Evolutionary conservation across 2,888 invertebrate species (phyloP), one percentile per base, ranked within the genome.

Genomic region (Drosophila mercatorum): DNA sequence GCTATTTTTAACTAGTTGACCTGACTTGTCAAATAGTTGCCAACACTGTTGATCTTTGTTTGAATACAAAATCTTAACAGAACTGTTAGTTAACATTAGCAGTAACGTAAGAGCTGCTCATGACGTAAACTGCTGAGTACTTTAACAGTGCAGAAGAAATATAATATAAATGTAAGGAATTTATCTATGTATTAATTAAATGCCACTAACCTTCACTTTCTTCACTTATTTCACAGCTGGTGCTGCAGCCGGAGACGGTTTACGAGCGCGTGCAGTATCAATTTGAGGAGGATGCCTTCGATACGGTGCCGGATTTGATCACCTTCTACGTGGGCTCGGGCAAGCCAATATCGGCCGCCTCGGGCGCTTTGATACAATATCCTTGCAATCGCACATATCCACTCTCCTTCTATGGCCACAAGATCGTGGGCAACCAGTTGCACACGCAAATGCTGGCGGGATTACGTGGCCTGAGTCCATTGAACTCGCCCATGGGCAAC

Each of bases 241-340:
- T 97, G 2, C 94, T 97, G 2, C 97, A 97, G 89, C 97, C 97
- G 0, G 97, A 97, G 88, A 98, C 98, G 0, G 97, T 98, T 6
- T 98, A 98, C 92, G 97, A 98, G 93, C 94, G 97, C 81, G 96
- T 97, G 38, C 97, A 98, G 91, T 98, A 97, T 92, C 97, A 97
- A 91, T 98, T 98, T 91, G 98, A 98, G 93, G 98, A 98, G 90
- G 97, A 98, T 91, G 96, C 97, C 0, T 98, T 98, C 90, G 97
- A 97, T 91, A 97, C 97, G 3, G 97, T 98, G 26, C 97, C 98
- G 0, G 98, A 98, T 92, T 94, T 99, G 64, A 97, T 98, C 75
- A 98, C 98, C 7, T 98, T 96, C 78, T 98, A 98, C 92, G 97
- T 98, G 31, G 97, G 97, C 2, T 97, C 97, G 52, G 97, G 96